Base-by-base conservation (phyloP, 2,113 vertebrate species). In the Pithys albifrons region DNA sequence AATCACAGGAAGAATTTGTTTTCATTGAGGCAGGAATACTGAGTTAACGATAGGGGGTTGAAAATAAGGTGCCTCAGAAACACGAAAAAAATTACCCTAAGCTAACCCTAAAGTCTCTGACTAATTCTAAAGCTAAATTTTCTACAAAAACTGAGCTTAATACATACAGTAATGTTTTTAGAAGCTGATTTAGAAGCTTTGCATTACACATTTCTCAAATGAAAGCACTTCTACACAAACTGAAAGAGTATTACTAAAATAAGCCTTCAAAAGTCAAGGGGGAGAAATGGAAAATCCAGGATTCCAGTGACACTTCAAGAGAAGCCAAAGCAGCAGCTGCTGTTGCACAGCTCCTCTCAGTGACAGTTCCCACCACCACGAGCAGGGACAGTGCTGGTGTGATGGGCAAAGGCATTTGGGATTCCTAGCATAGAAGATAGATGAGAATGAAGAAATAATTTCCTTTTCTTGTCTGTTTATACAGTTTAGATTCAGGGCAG, bases 331-430 rank as follows among this genome's bases (percentile, higher is more conserved):
- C 22, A 51, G 58, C 72, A 66, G 33, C 61, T 31, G 25, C 31
- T 35, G 55, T 6, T 10, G 2, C 43, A 51, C 13, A 65, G 28
- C 66, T 27, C 17, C 65, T 18, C 9, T 19, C 29, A 29, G 1
- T 18, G 55, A 35, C 16, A 23, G 2, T 57, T 67, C 46, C 70
- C 43, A 43, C 29, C 57, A 14, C 33, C 35, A 48, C 6, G 33
- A 65, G 22, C 13, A 58, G 51, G 3, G 46, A 31, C 0, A 0
- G 65, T 59, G 45, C 49, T 57, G 27, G 23, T 0, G 0, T 5
- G 51, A 74, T 22, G 64, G 39, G 62, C 46, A 78, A 74, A 87
- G 52, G 12, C 52, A 35, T 61, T 76, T 52, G 79, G 22, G 33
- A 76, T 4, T 75, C 54, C 62, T 65, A 22, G 39, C 24, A 45